A percentile compares a stretch with the other conserved stretches of the same genome.
phyloP scores from a whole-genome alignment of 2,888 invertebrate species.

The Sarcophaga variegata region DNA sequence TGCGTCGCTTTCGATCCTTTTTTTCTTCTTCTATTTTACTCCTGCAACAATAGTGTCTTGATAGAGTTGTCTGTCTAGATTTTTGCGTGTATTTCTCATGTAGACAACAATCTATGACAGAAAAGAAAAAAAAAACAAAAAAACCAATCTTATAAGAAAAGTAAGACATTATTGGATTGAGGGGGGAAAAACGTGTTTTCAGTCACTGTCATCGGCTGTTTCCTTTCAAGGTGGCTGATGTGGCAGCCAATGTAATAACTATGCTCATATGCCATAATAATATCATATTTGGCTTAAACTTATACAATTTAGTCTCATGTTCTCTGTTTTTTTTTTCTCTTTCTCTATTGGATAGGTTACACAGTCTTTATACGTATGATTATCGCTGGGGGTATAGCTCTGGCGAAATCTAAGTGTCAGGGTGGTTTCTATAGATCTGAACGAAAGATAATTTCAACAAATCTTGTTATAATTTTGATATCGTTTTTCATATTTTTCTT shows the following conservation, averaged over 20 bases:
- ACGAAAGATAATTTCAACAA: conserved; percentile 64
- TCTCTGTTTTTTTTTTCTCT: not conserved
- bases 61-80: conserved; percentile 63
- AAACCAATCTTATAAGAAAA: conserved; percentile 10
- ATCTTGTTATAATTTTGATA: conserved; percentile 65
- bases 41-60: conserved; percentile 63
- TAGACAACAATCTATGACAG: conserved; percentile 52
- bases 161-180: not conserved
- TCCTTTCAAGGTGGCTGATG: conserved; percentile 32
- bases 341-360: conserved; percentile 1
- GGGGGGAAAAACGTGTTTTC: conserved; percentile 53
- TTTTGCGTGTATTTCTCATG: conserved; percentile 53
- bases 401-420: not conserved
- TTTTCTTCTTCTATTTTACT: conserved; percentile 23
- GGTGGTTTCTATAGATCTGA: conserved; percentile 54
- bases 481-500: conserved; percentile 1
- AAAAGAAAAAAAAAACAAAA: conserved; percentile 9
- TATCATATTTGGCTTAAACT: conserved; percentile 52
- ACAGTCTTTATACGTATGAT: conserved; percentile 13
- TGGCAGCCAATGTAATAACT: conserved; percentile 48
- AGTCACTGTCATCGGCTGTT: conserved; percentile 37
- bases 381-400: not conserved
- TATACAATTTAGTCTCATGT: conserved; percentile 15
- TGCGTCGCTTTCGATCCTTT: not conserved
- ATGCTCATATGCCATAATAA: conserved; percentile 56